Evolutionary conservation across 2,113 vertebrate genomes (phyloP), one percentile per base, ranked within the genome.

Genomic region (Damaliscus lunatus): DNA sequence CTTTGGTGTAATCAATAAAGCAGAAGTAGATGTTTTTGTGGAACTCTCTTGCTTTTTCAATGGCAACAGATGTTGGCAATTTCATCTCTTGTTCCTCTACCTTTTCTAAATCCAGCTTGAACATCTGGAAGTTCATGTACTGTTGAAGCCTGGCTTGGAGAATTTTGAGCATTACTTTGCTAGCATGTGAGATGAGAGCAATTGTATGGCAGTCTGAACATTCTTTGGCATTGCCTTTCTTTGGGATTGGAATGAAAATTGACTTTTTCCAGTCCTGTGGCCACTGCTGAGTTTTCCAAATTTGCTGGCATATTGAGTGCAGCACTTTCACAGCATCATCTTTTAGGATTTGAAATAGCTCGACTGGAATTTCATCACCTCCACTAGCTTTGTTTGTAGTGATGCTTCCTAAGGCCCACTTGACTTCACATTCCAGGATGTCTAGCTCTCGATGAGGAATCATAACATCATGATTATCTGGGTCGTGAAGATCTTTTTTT

Each of bases 181-280:
- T n/a, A n/a, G 15, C 0, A 0, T 64, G 62, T 64, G 31, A 64
- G 31, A 64, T 64, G 7, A 64, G 62, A n/a, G 7, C 62, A 64
- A n/a, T 4, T n/a, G 0, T 17, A 15, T 0, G 7, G 7, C n/a
- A 64, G 62, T 64, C n/a, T n/a, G 15, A 64, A 1, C 62, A 64
- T n/a, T n/a, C 31, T n/a, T 62, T 64, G 31, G 31, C 15, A 64
- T 64, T 64, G 15, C 3, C 7, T 17, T 17, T 64, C 27, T 64
- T 64, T 64, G 15, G 7, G 3, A 64, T 64, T 64, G 31, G 60
- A 64, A 64, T 64, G 62, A 17, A 33, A 62, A 62, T 31, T 33
- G 31, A 33, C 6, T 1, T 33, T 62, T 62, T 33, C 31, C 31
- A 33, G 31, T 33, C 6, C 60, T 33, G 31, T 62, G 60, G 60